Evolutionary conservation across 2,888 invertebrate species (phyloP).

Genomic region (Dryobota labecula): DNA sequence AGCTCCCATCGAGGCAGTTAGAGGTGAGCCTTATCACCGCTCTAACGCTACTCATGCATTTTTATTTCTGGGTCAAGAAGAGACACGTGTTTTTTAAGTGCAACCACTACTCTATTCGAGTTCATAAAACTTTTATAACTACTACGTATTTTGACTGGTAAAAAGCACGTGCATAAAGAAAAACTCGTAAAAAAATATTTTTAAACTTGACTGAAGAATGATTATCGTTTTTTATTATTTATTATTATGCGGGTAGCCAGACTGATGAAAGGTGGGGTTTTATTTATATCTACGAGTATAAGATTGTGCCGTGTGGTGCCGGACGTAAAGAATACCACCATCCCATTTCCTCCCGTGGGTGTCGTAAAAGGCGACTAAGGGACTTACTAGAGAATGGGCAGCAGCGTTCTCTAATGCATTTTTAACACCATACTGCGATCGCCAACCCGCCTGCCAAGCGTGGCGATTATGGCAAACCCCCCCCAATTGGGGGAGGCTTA

Average conservation of each 20-base stretch:
- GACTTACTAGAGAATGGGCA: too few species aligned
- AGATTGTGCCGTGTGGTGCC: too few species aligned
- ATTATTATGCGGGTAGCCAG: neutral
- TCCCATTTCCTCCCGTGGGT: too few species aligned
- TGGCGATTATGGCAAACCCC: too few species aligned
- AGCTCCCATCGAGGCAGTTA: slow-evolving; percentile 33
- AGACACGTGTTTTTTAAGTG: slow-evolving; percentile 66
- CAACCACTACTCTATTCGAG: slow-evolving; percentile 42
- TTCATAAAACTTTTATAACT: slow-evolving; percentile 45
- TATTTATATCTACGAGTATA: too few species aligned
- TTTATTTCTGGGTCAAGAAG: slow-evolving; percentile 63
- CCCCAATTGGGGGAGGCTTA: too few species aligned
- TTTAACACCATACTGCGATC: too few species aligned
- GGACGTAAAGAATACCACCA: too few species aligned
- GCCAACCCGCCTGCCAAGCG: too few species aligned
- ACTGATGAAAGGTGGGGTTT: too few species aligned
- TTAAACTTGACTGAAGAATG: slow-evolving; percentile 8
- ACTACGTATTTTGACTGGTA: slow-evolving; percentile 23
- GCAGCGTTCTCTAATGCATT: too few species aligned
- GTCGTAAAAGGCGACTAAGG: too few species aligned
- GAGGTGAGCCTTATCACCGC: slow-evolving; percentile 44
- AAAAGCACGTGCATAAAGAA: slow-evolving; percentile 29
- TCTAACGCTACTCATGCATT: slow-evolving; percentile 47
- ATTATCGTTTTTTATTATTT: slow-evolving; percentile 20
- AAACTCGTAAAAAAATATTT: slow-evolving; percentile 40